Evolutionary conservation across 2,113 vertebrate species (phyloP), one percentile per base, ranked within the genome.

Genomic region (Rhinolophus ferrumequinum): DNA sequence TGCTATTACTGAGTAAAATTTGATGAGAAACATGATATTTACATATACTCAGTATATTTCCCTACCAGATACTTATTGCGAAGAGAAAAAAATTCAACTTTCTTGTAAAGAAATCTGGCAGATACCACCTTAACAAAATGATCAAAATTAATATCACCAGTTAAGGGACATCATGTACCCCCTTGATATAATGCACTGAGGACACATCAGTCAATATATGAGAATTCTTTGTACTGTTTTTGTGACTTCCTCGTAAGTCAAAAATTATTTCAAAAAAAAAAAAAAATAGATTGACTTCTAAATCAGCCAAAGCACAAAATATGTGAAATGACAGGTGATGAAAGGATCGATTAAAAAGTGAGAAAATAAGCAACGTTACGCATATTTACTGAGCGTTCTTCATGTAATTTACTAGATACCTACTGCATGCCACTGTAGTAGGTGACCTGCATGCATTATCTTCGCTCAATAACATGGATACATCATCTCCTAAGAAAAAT

Each of bases 261-360:
- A 91, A 96, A 83, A 72, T 56, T 54, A 90, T 69, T 86, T 92
- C 35, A 86, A 85, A 56, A 89, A 86, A 6, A 82, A 90, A 93
- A 58, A 44, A 4, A 41, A 5, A 75, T 30, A 79, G 12, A 35
- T 12, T 72, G 22, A 12, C 30, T 94, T 72, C 92, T 47, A 89
- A 76, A 64, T 82, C 73, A 97, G 30, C n/a, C 62, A 86, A 83
- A 87, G 16, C 14, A 66, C 41, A 90, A 92, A 86, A 90, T 64
- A 70, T 11, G 3, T 82, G 47, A 95, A 92, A 62, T 56, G 41
- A 19, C 24, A 11, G n/a, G 28, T 54, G 22, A 13, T 3, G 18
- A 28, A 30, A 12, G n/a, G 13, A 67, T 50, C 44, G 75, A 75
- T n/a, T 75, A 38, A 79, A 94, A n/a, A 72, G 30, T 44, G 19